Evolutionary conservation across 2,113 vertebrate genomes (phyloP), one percentile per base, ranked within the genome.

Genomic region (Empidonax alnorum): DNA sequence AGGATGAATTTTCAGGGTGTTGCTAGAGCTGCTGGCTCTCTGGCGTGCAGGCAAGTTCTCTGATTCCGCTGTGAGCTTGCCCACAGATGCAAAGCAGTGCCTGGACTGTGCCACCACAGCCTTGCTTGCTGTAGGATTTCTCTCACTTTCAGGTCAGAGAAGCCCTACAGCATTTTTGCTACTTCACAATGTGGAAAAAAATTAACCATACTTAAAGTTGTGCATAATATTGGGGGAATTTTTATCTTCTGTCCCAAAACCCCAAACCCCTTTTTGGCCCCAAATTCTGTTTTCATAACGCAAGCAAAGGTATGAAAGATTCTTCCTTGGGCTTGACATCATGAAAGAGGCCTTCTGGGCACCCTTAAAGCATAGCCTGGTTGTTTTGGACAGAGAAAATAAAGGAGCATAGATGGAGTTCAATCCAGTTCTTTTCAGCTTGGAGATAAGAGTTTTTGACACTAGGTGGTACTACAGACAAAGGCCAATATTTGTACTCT

Each of bases 391-490:
- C 12, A 0, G 1, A 69, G 41, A 14, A 85, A 66, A 79, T 73
- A 85, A 58, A 85, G 49, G 15, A 53, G 15, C 73, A 66, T 18
- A 59, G 39, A 37, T 49, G 23, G 9, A 83, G 4, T 37, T 94
- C 30, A 53, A 4, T 53, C 14, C 49, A 55, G 30, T 28, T 87
- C 62, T 85, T 89, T 85, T 91, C 67, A 88, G 71, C 46, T 89
- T 35, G 15, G 67, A 92, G 44, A 42, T 41, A 78, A 94, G 75
- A 52, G 30, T 46, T 96, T 95, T 94, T 95, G 91, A 96, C 95
- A 85, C 96, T 97, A 97, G 95, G 81, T 97, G 96, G 96, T 97
- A 97, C 91, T 97, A 28, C 82, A 97, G 93, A 93, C 94, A 97
- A 96, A 96, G 91, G 78, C 95, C 95, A 85, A 63, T 82, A 87